Evolutionary conservation across 2,797 vertebrate genomes (phyloP), one percentile per base, ranked within the genome.

Genomic region (Lates japonicus): DNA sequence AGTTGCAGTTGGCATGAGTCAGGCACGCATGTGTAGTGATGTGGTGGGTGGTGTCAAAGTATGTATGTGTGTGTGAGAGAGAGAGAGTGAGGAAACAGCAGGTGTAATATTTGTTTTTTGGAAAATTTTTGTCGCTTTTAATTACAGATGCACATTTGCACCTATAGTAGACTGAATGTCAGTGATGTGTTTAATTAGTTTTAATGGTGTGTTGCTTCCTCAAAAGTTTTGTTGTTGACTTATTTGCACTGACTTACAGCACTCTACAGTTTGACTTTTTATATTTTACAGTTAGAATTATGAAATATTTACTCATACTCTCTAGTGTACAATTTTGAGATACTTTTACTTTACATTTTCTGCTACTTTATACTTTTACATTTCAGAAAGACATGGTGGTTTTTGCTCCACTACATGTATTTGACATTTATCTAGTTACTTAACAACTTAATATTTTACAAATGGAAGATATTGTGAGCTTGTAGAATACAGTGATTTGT

Each of bases 1-100:
- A 92, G 88, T 92, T 94, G 92, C 90, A 92, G 86, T 91, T 92
- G 86, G 83, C 82, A 90, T 90, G 82, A 84, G 86, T 90, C 81
- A 88, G 90, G 83, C 88, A 88, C 80, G 82, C 90, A 91, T 91
- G 91, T 93, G 92, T 90, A 85, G 87, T 85, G 81, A 88, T 90
- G 87, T 83, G 71, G 87, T 88, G 88, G 89, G 90, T 87, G 90
- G 86, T 81, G 90, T 93, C 88, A 86, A 68, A 90, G 86, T 63
- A 72, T 19, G 76, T n/a, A 49, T n/a, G 72, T 3, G 80, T 9
- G 64, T n/a, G 65, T 1, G 20, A 6, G 75, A 13, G 55, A 58
- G 37, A 42, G 77, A 64, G 37, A 65, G 70, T 85, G 81, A 72
- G 78, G 75, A 69, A 39, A 74, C 58, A 85, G 87, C 90, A 93